Percentiles rank a stretch among this genome's conserved stretches.
Conservation (phyloP, 2,113 vertebrate genomes). For the Pithys albifrons region DNA sequence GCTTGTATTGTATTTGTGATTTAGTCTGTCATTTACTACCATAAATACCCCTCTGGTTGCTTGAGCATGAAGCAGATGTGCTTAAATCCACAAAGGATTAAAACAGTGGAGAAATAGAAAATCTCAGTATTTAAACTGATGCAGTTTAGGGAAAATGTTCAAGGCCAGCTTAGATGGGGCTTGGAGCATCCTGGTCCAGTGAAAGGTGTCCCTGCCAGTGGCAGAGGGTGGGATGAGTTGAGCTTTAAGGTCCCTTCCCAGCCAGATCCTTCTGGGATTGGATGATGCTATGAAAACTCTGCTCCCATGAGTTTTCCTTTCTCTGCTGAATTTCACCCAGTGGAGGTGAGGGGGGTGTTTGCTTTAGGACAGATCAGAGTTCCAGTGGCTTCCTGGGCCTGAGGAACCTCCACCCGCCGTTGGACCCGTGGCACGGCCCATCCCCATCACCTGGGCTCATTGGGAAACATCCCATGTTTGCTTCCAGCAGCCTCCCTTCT, state of each 20-base stretch:
- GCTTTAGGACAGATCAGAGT: not conserved
- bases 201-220: not conserved
- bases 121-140: fast-evolving
- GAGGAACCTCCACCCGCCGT: fast-evolving
- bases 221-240: not conserved
- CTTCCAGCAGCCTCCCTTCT: not conserved
- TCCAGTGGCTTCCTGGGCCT: not conserved
- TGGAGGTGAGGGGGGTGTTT: not conserved
- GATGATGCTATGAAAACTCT: not conserved
- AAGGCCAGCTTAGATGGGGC: not conserved
- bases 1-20: not conserved
- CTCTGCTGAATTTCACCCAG: not conserved
- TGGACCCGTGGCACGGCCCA: fast-evolving
- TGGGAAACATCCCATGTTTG: not conserved
- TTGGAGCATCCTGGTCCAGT: not conserved
- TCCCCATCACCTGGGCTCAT: fast-evolving
- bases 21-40: not conserved
- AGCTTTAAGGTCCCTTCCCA: not conserved
- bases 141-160: not conserved
- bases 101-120: not conserved
- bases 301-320: not conserved
- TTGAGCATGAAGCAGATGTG: not conserved
- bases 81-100: not conserved
- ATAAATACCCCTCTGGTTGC: not conserved
- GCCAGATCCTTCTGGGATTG: not conserved